Conservation (phyloP, 2,113 vertebrate species). For the Trogon surrucura region DNA sequence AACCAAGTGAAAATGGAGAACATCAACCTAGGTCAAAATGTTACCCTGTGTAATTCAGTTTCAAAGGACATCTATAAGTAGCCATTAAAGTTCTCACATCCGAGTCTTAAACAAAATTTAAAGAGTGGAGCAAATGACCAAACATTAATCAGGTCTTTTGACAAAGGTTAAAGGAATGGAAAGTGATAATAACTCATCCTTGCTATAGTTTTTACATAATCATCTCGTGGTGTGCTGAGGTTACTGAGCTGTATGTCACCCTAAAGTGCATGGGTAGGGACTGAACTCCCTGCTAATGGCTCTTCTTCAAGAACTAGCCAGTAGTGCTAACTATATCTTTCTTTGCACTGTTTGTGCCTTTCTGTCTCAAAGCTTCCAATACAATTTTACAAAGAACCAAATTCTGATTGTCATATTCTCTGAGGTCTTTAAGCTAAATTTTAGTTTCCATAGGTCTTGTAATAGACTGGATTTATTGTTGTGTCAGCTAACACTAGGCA, state of each 20-base stretch:
- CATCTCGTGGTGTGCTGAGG: not conserved
- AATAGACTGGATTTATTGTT: slow-evolving; percentile 20
- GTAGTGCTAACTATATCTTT: not conserved
- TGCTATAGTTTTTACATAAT: slow-evolving; percentile 15
- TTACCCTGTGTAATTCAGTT: not conserved
- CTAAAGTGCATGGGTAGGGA: not conserved
- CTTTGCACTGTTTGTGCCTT: not conserved
- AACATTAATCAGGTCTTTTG: slow-evolving; percentile 16
- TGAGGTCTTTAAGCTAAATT: not conserved
- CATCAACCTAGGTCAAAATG: slow-evolving; percentile 21
- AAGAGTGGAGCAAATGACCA: slow-evolving; percentile 26
- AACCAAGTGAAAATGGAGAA: slow-evolving; percentile 9
- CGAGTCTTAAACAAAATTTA: not conserved
- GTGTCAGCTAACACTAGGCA: not conserved
- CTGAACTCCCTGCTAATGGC: not conserved
- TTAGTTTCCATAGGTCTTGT: not conserved
- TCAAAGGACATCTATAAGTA: slow-evolving; percentile 22
- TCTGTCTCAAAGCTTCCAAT: not conserved
- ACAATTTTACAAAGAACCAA: not conserved
- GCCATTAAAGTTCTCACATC: slow-evolving; percentile 38
- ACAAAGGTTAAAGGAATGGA: slow-evolving; percentile 38
- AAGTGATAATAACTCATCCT: slow-evolving; percentile 51
- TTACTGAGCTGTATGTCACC: slow-evolving; percentile 1
- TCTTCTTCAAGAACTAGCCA: not conserved
- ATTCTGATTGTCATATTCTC: not conserved